Evolutionary conservation across 2,888 invertebrate genomes (phyloP), one percentile per base, ranked within the genome.

Genomic region (Meteorus cinctellus): DNA sequence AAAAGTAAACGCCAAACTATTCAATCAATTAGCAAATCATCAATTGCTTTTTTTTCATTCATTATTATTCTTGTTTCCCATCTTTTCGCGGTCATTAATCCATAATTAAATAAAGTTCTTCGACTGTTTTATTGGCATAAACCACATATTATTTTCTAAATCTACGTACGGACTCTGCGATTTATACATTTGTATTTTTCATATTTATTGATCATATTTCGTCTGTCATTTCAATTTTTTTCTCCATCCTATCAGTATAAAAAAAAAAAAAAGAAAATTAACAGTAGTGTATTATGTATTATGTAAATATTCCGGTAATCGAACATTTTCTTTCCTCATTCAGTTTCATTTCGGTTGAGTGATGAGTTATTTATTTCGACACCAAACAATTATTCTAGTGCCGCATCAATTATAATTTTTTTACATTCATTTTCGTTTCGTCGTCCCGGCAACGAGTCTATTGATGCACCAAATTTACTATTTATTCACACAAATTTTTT

Each of bases 21-120:
- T 73, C 62, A 29, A 59, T 71, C 55, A 60, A 34, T 59, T 63
- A 31, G 67, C 70, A 41, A 71, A 31, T 48, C 8, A 48, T 69
- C 45, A 68, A 71, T 41, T 70, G 60, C 36, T 62, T 70, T 65
- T n/a, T 67, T 45, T 62, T 48, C 60, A 75, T 74, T 68, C 67
- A 65, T 45, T 66, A 63, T 66, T 76, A 77, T 76, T 69, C 59
- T 41, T 69, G 71, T 34, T 45, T 70, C 67, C 60, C 34, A 63
- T 68, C 74, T 48, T 27, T 71, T 78, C 62, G 60, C 65, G 55
- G 41, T 71, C 67, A 66, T 76, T 80, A 75, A 79, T 72, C 72
- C 34, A 78, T 72, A 72, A 72, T 80, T 62, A 72, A 77, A 78
- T 77, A 73, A 77, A 75, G 71, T 77, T 70, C 66, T 48, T 74